A percentile compares a stretch with the other conserved stretches of the same genome.
phyloP scores from a whole-genome alignment of 2,113 vertebrate species.

The Cyrtonyx montezumae region DNA sequence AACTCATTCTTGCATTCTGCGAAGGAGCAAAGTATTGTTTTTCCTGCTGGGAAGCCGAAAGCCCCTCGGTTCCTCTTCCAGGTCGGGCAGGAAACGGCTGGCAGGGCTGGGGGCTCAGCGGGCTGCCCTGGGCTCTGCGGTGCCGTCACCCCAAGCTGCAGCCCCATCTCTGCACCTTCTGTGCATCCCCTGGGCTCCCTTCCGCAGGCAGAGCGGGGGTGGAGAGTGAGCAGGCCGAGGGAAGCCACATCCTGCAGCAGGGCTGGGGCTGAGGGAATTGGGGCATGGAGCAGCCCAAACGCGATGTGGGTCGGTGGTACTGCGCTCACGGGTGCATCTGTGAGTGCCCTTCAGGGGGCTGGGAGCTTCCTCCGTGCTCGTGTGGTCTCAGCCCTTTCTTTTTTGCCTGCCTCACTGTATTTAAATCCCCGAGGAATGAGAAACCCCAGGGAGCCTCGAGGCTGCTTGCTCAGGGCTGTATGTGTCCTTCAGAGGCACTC shows the following conservation, averaged over 20 bases:
- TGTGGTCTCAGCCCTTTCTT: conserved; percentile 17
- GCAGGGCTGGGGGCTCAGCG: not conserved
- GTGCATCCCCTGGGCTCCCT: not conserved
- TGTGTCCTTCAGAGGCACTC: not conserved
- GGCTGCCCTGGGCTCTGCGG: not conserved
- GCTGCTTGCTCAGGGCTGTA: not conserved
- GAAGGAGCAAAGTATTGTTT: not conserved
- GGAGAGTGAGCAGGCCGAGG: not conserved
- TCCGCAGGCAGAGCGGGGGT: accelerated
- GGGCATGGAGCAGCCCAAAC: accelerated
- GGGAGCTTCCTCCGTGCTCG: not conserved
- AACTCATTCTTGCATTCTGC: not conserved
- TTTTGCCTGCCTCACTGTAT: not conserved
- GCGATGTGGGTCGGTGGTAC: not conserved
- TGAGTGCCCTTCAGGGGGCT: not conserved
- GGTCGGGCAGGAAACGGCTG: conserved; percentile 53
- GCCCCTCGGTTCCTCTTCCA: conserved; percentile 40
- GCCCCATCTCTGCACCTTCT: accelerated
- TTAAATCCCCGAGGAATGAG: conserved; percentile 42
- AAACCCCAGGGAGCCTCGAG: conserved; percentile 34
- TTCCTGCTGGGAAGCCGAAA: conserved; percentile 41
- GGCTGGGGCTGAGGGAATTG: not conserved
- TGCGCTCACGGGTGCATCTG: not conserved
- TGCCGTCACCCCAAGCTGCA: accelerated
- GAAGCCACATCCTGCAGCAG: not conserved